A percentile compares a stretch with the other conserved stretches of the same genome.
Evolutionary conservation across 2,888 invertebrate species (phyloP).

Genomic region (Caenorhabditis sp.): DNA sequence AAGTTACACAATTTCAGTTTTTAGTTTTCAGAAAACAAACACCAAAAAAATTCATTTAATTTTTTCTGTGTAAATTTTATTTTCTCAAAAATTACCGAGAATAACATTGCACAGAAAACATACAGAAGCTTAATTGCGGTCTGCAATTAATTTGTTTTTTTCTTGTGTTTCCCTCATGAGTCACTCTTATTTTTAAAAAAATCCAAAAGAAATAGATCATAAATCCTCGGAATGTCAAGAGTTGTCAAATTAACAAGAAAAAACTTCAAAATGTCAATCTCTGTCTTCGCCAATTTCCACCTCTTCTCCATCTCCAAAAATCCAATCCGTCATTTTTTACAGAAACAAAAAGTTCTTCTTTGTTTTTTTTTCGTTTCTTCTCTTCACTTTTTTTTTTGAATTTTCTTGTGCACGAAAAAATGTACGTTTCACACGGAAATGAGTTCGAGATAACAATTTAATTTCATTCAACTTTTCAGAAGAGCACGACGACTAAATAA

Average conservation of each 20-base stretch:
- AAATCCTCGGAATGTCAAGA: background rate
- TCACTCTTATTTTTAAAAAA: background rate
- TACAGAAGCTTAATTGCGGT: too few species aligned
- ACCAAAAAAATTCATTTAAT: too few species aligned
- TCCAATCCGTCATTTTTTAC: conserved; percentile 21
- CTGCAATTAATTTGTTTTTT: too few species aligned
- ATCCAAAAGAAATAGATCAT: background rate
- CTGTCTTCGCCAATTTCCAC: background rate
- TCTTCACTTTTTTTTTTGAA: conserved; percentile 18
- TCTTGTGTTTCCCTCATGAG: too few species aligned
- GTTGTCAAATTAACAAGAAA: background rate
- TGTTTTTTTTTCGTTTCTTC: conserved; percentile 24
- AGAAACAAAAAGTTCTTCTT: conserved; percentile 14
- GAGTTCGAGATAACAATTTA: background rate
- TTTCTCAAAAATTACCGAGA: too few species aligned
- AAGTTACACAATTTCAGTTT: too few species aligned
- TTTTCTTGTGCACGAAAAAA: conserved; percentile 12
- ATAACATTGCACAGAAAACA: too few species aligned
- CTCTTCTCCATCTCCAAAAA: conserved; percentile 1
- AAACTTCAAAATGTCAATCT: conserved; percentile 5
- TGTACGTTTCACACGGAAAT: conserved; percentile 8
- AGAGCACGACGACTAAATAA: background rate
- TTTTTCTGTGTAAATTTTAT: too few species aligned
- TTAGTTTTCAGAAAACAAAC: too few species aligned
- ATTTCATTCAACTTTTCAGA: conserved; percentile 23